Evolutionary conservation across 2,113 vertebrate species (phyloP), one percentile per base, ranked within the genome.

Genomic region (Corvus moneduloides): DNA sequence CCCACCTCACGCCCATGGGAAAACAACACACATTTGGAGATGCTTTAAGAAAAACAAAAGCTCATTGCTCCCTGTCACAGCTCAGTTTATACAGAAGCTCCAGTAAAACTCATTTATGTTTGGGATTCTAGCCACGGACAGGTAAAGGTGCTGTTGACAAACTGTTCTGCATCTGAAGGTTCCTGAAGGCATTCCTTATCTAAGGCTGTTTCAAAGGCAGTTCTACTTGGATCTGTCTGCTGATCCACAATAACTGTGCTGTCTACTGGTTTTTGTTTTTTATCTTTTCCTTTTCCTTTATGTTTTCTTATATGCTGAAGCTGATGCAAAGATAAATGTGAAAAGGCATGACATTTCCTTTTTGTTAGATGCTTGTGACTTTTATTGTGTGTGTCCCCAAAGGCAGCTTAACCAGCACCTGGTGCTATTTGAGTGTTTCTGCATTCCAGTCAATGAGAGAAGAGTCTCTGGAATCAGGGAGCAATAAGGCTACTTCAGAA

Each of bases 321-420:
- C 35, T 66, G 85, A 87, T 83, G 79, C 76, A 92, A 81, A 88
- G 92, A 94, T 92, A 92, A 72, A 84, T 74, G 39, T 90, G 92
- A 90, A 86, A 96, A 94, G 85, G 52, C 79, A 35, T 84, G 84
- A 88, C 92, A 81, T 94, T 95, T 96, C 73, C 76, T 78, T 94
- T 95, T 89, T 81, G 75, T 67, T 68, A 61, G 20, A 48, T 32
- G 41, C 83, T 64, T 28, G 3, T 75, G 90, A 76, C 85, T 94
- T 93, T 94, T 81, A 76, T 96, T 77, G 49, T 49, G 28, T 2
- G 0, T 68, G 56, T 78, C 89, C 81, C 84, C 1, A 1, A 84
- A 89, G 87, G 91, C n/a, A 84, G 37, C 84, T 89, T 86, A 92
- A 54, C 35, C 44, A 72, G 56, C 67, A 90, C 88, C 84, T 95